Evolutionary conservation across 37 sponge, comb jelly and placozoan genomes (phyloP).

Genomic region (Chondrosia reniformis): DNA sequence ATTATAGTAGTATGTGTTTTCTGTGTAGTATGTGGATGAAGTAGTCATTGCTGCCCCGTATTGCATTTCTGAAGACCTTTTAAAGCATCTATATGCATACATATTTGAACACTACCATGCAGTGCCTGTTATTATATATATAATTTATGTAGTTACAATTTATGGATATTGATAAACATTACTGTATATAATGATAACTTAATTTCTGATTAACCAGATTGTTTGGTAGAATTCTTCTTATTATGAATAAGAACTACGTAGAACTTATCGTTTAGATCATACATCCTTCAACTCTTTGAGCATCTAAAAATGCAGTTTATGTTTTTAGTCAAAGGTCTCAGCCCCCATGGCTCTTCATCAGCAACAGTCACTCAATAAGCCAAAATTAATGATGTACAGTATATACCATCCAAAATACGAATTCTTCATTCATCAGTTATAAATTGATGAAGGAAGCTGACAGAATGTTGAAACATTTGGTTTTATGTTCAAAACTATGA

Average conservation of each 20-base stretch:
- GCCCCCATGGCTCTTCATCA: too few species aligned
- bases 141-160: background rate
- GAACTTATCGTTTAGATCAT: too few species aligned
- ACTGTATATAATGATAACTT: background rate
- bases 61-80: constrained; percentile 57
- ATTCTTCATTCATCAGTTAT: background rate
- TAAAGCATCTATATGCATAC: constrained; percentile 47
- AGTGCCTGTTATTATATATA: background rate
- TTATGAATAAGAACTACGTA: too few species aligned
- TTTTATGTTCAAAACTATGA: background rate
- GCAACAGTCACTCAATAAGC: too few species aligned
- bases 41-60: constrained; percentile 94
- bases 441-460: background rate
- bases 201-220: too few species aligned
- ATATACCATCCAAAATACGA: background rate
- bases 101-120: background rate
- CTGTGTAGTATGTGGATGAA: constrained; percentile 82
- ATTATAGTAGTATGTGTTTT: background rate
- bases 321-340: too few species aligned
- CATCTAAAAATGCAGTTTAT: too few species aligned
- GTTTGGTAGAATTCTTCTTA: too few species aligned
- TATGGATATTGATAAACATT: background rate
- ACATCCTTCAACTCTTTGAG: too few species aligned
- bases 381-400: too few species aligned
- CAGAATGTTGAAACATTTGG: background rate